A percentile compares a stretch with the other conserved stretches of the same genome.
Evolutionary conservation across 2,888 invertebrate genomes (phyloP).

Genomic region (Yponomeuta plumbellus): DNA sequence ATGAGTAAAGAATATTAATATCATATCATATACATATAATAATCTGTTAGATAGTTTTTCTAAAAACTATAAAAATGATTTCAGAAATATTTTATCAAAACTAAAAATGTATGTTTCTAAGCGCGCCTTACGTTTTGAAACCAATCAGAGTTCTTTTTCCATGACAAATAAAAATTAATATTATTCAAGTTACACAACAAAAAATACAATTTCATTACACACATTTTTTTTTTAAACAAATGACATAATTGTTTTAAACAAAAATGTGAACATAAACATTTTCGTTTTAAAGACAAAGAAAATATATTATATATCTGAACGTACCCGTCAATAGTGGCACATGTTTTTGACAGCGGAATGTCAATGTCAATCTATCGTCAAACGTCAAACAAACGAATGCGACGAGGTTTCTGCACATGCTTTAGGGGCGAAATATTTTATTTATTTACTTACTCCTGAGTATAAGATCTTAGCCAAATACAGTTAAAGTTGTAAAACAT

Average conservation of each 20-base stretch:
- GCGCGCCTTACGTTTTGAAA: neutral
- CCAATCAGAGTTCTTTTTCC: neutral
- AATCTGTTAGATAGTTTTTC: too few relatives aligned
- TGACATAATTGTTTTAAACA: too few relatives aligned
- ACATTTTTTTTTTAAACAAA: conserved; percentile 1
- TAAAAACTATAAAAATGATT: too few relatives aligned
- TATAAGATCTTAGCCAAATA: neutral
- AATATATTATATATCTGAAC: neutral
- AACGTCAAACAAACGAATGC: neutral
- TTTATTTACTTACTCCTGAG: neutral
- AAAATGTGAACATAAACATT: neutral
- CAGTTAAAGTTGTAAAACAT: conserved; percentile 28
- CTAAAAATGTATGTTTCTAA: too few relatives aligned
- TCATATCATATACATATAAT: too few relatives aligned
- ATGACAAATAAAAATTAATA: too few relatives aligned
- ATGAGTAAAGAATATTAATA: too few relatives aligned
- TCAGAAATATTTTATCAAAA: too few relatives aligned
- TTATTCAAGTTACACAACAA: too few relatives aligned
- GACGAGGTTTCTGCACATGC: neutral
- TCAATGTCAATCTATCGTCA: neutral
- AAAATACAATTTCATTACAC: too few relatives aligned
- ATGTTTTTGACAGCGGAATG: neutral
- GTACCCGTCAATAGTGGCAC: neutral
- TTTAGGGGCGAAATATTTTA: neutral
- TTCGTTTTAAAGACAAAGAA: neutral